These are phyloP conservation scores for Metellina segmentata DNA, from an alignment of 2,888 invertebrate species.

Conservation along the genomic window DNA sequence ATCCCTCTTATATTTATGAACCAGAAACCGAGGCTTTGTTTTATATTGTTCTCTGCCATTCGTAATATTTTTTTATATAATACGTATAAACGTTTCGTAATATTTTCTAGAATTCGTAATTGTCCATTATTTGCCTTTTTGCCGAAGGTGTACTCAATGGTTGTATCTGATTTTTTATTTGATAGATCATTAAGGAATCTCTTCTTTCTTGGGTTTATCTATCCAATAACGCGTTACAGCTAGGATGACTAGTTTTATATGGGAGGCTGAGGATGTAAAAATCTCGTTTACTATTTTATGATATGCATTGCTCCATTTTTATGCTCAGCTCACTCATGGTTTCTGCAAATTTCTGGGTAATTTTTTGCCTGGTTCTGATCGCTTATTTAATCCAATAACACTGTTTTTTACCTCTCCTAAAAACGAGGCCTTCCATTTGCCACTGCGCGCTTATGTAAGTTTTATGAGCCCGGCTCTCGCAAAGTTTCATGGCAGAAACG, in stretches of 20 bases:
- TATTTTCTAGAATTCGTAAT: no score
- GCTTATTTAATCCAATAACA: constrained; percentile 53
- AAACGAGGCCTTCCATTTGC: constrained; percentile 11
- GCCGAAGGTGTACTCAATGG: no score
- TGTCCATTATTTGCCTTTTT: no score
- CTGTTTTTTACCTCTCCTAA: constrained; percentile 19
- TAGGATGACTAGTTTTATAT: neutral
- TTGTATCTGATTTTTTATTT: neutral
- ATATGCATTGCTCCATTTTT: neutral
- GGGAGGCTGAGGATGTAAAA: constrained; percentile 19
- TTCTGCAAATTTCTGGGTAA: neutral
- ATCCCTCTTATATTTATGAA: no score
- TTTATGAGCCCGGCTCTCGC: constrained; percentile 15
- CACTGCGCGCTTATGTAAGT: constrained; percentile 13
- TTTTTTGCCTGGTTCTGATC: constrained; percentile 8
- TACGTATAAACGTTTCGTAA: no score
- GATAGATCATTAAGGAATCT: neutral
- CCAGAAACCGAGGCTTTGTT: no score
- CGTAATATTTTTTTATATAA: no score
- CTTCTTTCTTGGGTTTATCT: neutral
- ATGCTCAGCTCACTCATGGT: neutral
- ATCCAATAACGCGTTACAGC: constrained; percentile 17
- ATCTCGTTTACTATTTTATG: constrained; percentile 32
- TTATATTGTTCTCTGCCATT: no score
- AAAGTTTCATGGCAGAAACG: no score